Conservation (phyloP, 2,113 vertebrate species). For the Ceratotherium simum region DNA sequence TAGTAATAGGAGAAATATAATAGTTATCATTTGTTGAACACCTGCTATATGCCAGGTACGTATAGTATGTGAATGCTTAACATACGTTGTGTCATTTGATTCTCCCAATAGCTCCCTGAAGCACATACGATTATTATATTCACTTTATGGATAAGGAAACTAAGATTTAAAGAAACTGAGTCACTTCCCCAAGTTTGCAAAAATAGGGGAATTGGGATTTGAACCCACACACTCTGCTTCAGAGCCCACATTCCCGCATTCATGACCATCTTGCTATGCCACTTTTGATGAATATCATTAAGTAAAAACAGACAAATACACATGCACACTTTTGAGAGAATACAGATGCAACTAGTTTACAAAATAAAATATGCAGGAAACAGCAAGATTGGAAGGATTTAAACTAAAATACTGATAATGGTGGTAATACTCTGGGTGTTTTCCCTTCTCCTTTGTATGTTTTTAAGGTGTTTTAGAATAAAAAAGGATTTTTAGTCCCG, state of each 20-base stretch:
- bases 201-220: neutral
- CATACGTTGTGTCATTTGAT: neutral
- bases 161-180: neutral
- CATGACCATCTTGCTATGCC: neutral
- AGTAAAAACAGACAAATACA: neutral
- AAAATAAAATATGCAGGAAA: constrained; percentile 18
- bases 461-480: constrained; percentile 32
- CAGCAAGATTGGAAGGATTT: neutral
- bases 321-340: neutral
- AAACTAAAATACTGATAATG: neutral
- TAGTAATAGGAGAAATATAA: neutral
- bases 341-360: neutral
- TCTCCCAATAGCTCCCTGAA: neutral
- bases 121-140: neutral
- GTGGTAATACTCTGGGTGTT: neutral
- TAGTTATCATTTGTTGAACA: neutral
- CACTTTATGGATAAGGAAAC: neutral
- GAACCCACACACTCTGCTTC: neutral
- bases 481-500: neutral
- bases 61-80: neutral
- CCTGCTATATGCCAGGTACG: neutral
- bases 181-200: neutral
- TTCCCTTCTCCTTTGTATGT: neutral
- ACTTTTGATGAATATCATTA: neutral
- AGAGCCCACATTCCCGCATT: neutral